Evolutionary conservation across 2,797 vertebrate species (phyloP).

Genomic region (Muscicapa striata): DNA sequence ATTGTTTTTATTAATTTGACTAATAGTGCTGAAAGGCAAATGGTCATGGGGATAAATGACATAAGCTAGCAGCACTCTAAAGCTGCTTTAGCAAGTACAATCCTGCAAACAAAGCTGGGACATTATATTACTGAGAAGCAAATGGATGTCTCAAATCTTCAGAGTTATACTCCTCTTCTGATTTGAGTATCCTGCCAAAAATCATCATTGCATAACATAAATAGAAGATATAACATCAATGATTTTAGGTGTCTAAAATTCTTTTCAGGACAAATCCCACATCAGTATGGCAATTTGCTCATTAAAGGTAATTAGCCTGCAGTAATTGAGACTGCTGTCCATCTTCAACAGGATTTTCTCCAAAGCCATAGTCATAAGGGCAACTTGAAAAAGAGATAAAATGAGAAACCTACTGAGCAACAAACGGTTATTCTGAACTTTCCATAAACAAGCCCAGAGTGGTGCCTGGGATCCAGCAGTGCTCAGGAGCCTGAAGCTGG

Average conservation of each 20-base stretch:
- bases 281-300: background rate
- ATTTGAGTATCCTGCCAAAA: background rate
- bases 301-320: conserved; percentile 8
- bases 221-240: background rate
- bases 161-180: background rate
- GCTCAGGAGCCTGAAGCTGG: background rate
- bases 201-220: background rate
- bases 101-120: conserved; percentile 4
- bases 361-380: background rate
- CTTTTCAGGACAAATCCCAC: conserved; percentile 13
- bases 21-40: background rate
- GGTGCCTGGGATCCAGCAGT: background rate
- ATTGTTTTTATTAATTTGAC: background rate
- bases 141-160: background rate
- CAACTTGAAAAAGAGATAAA: background rate
- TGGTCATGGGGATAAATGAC: background rate
- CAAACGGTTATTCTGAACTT: background rate
- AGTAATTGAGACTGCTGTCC: background rate
- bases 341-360: background rate
- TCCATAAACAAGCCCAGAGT: background rate
- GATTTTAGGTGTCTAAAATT: background rate
- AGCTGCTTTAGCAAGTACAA: conserved; percentile 1
- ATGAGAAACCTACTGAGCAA: background rate
- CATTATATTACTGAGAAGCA: background rate
- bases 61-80: background rate